Conservation (phyloP, 2,888 invertebrate species). For the Elmis aenea region DNA sequence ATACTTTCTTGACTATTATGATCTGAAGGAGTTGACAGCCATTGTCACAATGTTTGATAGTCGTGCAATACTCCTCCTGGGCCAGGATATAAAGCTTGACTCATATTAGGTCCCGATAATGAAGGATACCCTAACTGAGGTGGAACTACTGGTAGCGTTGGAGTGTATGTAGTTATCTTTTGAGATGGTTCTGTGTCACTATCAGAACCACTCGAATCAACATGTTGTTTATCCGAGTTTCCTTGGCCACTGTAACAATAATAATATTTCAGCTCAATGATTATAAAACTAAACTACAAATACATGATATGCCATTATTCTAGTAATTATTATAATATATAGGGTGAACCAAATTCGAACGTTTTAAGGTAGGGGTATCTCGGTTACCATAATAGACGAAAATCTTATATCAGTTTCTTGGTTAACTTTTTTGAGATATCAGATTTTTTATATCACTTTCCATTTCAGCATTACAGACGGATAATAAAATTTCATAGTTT, state of each 20-base stretch:
- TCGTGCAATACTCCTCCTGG: constrained; percentile 44
- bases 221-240: constrained; percentile 43
- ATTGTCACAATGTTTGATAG: constrained; percentile 49
- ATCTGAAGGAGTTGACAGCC: constrained; percentile 35
- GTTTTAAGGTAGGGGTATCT: no score
- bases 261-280: constrained; percentile 13
- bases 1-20: constrained; percentile 24
- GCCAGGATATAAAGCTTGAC: constrained; percentile 42
- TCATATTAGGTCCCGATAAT: constrained; percentile 35
- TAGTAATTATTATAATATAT: no score
- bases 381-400: no score
- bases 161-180: constrained; percentile 36
- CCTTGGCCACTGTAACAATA: constrained; percentile 41
- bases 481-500: no score
- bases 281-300: no score
- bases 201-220: constrained; percentile 46
- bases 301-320: no score
- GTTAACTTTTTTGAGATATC: no score
- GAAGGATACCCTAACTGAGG: constrained; percentile 37
- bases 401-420: no score
- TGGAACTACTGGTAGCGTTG: constrained; percentile 26
- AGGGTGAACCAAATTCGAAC: no score
- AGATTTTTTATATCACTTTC: no score
- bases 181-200: constrained; percentile 41
- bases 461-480: no score